Conservation (phyloP, 2,797 vertebrate species). For the Octomys mimax region DNA sequence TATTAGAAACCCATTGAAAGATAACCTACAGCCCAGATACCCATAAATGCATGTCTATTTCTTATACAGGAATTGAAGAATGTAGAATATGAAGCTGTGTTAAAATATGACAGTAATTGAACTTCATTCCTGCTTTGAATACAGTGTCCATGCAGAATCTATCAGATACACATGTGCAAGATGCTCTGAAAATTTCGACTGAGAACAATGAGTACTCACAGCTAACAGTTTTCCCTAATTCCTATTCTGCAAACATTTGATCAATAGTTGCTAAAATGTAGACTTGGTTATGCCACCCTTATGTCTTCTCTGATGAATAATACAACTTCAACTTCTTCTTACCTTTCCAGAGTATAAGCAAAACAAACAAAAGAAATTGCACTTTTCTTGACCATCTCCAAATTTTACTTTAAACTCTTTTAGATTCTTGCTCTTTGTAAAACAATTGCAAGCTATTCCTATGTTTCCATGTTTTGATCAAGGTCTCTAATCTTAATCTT, state of each 20-base stretch:
- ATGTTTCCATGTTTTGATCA: background rate
- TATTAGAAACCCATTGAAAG: background rate
- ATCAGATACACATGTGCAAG: background rate
- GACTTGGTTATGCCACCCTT: background rate
- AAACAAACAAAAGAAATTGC: background rate
- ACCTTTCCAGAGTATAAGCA: background rate
- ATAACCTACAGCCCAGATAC: background rate
- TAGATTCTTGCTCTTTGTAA: background rate
- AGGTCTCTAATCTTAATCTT: background rate
- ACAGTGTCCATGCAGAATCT: background rate
- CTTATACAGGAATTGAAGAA: background rate
- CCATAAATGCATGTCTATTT: background rate
- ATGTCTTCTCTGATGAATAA: background rate
- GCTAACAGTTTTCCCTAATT: background rate
- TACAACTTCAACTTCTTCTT: background rate
- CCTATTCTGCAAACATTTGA: background rate
- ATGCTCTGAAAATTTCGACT: background rate
- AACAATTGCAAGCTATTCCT: background rate
- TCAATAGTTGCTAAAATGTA: background rate
- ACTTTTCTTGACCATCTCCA: background rate
- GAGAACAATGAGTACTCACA: background rate
- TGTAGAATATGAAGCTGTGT: background rate
- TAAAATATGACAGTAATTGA: background rate
- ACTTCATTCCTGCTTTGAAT: background rate
- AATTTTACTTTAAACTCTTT: background rate